Conservation (phyloP, 2,113 vertebrate genomes). For the Bufo bufo region DNA sequence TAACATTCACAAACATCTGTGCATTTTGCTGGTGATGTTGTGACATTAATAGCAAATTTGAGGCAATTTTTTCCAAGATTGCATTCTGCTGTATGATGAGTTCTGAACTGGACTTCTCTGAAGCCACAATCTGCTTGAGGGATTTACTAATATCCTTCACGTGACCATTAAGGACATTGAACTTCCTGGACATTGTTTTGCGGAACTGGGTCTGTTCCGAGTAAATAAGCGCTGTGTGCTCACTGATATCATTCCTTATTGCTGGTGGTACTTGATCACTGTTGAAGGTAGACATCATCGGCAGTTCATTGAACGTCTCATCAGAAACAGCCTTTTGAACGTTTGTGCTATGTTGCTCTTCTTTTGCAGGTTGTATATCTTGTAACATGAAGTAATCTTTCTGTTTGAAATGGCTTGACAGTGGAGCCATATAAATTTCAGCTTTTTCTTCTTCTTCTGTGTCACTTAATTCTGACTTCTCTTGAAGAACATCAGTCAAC, state of each 20-base stretch:
- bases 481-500: slow-evolving; percentile 26
- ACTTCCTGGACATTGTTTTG: slow-evolving; percentile 51
- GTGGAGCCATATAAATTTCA: slow-evolving; percentile 33
- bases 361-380: slow-evolving; percentile 33
- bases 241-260: slow-evolving; percentile 34
- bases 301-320: slow-evolving; percentile 42
- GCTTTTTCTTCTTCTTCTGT: slow-evolving; percentile 26
- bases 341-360: slow-evolving; percentile 22
- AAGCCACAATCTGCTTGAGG: slow-evolving; percentile 46
- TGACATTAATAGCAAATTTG: slow-evolving; percentile 49
- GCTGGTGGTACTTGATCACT: slow-evolving; percentile 46
- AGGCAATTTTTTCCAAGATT: slow-evolving; percentile 56
- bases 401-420: slow-evolving; percentile 36
- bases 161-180: slow-evolving; percentile 52
- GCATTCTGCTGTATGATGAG: slow-evolving; percentile 50
- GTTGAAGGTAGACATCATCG: slow-evolving; percentile 34
- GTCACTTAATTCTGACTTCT: slow-evolving; percentile 19
- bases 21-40: slow-evolving; percentile 47
- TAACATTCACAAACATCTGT: slow-evolving; percentile 40
- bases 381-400: slow-evolving; percentile 33
- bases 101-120: slow-evolving; percentile 44
- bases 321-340: slow-evolving; percentile 20
- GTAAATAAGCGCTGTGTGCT: slow-evolving; percentile 41
- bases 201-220: slow-evolving; percentile 48
- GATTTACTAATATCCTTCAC: slow-evolving; percentile 54